Percentiles rank a stretch among this genome's conserved stretches.
phyloP scores from a whole-genome alignment of 2,113 vertebrate genomes.

The Ictalurus furcatus region DNA sequence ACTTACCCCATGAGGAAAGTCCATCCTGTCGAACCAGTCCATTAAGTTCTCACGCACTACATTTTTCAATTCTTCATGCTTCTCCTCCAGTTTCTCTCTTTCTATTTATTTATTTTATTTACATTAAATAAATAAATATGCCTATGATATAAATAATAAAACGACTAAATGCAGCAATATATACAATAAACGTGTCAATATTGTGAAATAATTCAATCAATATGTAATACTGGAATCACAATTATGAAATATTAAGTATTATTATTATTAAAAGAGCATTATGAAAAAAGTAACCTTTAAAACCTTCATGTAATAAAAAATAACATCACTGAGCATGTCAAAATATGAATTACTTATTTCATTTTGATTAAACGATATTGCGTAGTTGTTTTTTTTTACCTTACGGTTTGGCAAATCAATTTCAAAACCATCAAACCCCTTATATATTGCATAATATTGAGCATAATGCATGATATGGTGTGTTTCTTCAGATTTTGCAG shows the following conservation, averaged over 20 bases:
- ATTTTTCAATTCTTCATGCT: not conserved
- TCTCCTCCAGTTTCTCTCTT: not conserved
- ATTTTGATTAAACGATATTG: not conserved
- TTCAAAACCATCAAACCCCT: no score
- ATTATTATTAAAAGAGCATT: not conserved
- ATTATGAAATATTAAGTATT: not conserved
- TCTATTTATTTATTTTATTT: no score
- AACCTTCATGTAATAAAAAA: not conserved
- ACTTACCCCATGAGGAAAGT: not conserved
- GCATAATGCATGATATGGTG: not conserved
- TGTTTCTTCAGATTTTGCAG: not conserved
- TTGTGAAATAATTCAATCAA: not conserved
- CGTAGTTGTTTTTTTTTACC: not conserved
- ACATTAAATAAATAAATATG: not conserved
- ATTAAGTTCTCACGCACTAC: not conserved
- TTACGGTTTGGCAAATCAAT: no score
- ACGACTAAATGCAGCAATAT: not conserved
- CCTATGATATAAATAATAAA: not conserved
- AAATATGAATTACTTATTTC: not conserved
- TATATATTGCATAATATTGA: no score
- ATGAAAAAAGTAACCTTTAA: not conserved
- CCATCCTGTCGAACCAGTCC: not conserved
- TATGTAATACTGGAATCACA: not conserved
- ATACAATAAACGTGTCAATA: not conserved
- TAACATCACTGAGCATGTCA: not conserved